Evolutionary conservation across 1,140 invertebrate species (phyloP), one percentile per base, ranked within the genome.

Genomic region (Euborellia annulipes): DNA sequence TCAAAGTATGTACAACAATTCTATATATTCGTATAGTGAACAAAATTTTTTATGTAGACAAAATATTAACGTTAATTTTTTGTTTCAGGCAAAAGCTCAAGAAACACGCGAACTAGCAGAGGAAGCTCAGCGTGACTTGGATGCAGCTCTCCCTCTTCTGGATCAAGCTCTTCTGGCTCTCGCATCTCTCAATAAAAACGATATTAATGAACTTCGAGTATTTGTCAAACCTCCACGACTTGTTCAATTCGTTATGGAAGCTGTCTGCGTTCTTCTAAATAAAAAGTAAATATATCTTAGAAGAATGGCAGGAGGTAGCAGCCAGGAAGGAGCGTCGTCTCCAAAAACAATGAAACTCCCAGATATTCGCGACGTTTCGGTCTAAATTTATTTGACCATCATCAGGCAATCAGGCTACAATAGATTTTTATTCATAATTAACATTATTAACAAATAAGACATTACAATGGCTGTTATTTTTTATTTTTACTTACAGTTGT

Each of bases 161-260:
- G 78, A 88, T 47, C 78, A 80, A 17, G 83, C 88, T 0, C 76
- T 82, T 42, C 81, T 82, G 55, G 85, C 87, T 1, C 65, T 94
- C 0, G 83, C 88, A 58, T 67, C 82, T 1, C 64, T 93, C 0
- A 90, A 89, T 54, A 92, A 92, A 61, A 82, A 76, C 37, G 89
- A 93, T 53, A 87, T 94, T 36, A 84, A 87, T 59, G 89, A 93
- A 63, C 63, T 93, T 6, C 77, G 82, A 55, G 83, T 85, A 0
- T 90, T 92, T 55, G 78, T 79, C 44, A 88, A 88, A 54, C 91
- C 90, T 1, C 90, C 91, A 0, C 72, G 79, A 30, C 70, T 92
- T 7, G 89, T 95, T 2, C 75, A 80, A 42, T 79, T 85, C 55
- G 89, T 92, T 9, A 88, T 94, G 85, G 88, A 93, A 64, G 79